Conservation (phyloP, 2,113 vertebrate genomes). For the Microtus oregoni region DNA sequence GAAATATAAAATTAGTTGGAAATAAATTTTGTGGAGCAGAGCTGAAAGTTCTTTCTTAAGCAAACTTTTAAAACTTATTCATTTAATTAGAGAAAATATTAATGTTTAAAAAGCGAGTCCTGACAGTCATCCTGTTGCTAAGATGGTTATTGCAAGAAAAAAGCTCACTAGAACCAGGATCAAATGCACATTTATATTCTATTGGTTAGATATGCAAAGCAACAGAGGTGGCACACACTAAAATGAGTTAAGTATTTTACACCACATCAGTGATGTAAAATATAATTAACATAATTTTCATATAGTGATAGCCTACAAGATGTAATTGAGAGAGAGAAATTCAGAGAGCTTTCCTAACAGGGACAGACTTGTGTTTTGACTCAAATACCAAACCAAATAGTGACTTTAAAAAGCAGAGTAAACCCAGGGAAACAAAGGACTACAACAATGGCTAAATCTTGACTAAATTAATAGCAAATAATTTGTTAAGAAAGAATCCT, state of each 20-base stretch:
- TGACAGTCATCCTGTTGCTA: background rate
- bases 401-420: background rate
- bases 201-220: background rate
- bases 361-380: background rate
- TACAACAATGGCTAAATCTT: background rate
- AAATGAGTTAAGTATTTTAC: background rate
- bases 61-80: background rate
- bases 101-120: constrained; percentile 15
- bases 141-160: background rate
- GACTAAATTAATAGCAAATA: constrained; percentile 36
- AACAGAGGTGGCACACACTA: background rate
- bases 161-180: background rate
- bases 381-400: background rate
- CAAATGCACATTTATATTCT: background rate
- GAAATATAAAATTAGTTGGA: constrained; percentile 7
- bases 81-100: background rate
- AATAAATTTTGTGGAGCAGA: background rate
- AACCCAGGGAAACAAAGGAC: background rate
- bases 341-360: background rate
- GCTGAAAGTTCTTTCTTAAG: background rate
- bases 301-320: background rate
- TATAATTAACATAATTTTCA: background rate
- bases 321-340: background rate
- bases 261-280: background rate
- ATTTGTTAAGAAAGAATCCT: background rate